phyloP scores from a whole-genome alignment of 2,113 vertebrate genomes.

The Philantomba maxwellii region DNA sequence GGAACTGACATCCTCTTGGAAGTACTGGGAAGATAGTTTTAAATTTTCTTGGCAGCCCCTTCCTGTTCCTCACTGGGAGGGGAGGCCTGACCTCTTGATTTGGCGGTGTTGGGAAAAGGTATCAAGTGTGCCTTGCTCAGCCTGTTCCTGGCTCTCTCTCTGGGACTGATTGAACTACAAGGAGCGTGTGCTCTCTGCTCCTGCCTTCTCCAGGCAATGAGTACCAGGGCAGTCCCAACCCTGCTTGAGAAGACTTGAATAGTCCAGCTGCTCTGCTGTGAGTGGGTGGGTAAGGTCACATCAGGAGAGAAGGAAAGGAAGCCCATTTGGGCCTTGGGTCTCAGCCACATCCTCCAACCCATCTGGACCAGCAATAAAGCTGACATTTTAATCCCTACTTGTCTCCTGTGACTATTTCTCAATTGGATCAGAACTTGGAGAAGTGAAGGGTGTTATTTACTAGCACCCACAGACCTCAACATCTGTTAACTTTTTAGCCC shows the following conservation, averaged over 20 bases:
- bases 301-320: background rate
- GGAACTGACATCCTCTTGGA: background rate
- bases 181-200: background rate
- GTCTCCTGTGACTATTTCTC: slow-evolving; percentile 44
- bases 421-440: slow-evolving; percentile 42
- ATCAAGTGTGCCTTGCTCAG: background rate
- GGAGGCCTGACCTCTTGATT: background rate
- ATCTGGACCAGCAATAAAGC: slow-evolving; percentile 56
- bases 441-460: background rate
- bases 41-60: background rate
- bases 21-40: background rate
- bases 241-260: background rate
- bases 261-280: slow-evolving; percentile 46
- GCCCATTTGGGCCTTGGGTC: slow-evolving; percentile 38
- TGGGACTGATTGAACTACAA: background rate
- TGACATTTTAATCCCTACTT: slow-evolving; percentile 48
- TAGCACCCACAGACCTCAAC: slow-evolving; percentile 5
- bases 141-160: background rate
- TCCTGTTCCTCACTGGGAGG: background rate
- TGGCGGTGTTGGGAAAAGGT: background rate
- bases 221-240: background rate
- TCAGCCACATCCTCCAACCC: slow-evolving; percentile 30
- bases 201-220: background rate
- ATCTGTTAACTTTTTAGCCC: slow-evolving; percentile 18
- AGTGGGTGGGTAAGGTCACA: slow-evolving; percentile 52